A percentile compares a stretch with the other conserved stretches of the same genome.
These are phyloP conservation scores for Chelon auratus DNA, from an alignment of 2,797 vertebrate species.

Conservation along the genomic window DNA sequence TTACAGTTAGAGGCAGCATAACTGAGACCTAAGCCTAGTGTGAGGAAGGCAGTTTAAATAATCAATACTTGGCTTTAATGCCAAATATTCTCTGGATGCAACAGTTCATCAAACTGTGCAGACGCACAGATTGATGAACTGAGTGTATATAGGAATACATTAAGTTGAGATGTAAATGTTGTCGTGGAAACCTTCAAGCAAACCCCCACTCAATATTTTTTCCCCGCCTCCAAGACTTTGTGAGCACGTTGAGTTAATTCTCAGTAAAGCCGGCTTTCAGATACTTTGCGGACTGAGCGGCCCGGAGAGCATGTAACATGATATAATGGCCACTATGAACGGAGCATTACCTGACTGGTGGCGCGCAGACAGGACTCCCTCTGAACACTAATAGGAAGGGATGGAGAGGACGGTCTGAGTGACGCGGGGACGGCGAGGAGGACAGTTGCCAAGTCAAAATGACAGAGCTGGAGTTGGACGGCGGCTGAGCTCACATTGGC, in stretches of 20 bases:
- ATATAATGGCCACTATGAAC: conserved; percentile 3
- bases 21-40: too few species aligned
- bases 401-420: conserved; percentile 25
- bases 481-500: conserved; percentile 68
- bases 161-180: background rate
- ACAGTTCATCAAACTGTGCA: background rate
- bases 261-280: background rate
- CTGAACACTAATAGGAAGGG: conserved; percentile 46
- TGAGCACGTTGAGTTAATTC: background rate
- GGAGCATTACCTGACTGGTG: conserved; percentile 72
- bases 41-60: too few species aligned
- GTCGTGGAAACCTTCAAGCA: background rate
- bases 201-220: background rate
- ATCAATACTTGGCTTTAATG: too few species aligned
- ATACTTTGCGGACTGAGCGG: background rate
- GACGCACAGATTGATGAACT: background rate
- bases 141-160: background rate
- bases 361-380: conserved; percentile 58
- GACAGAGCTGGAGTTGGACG: conserved; percentile 49
- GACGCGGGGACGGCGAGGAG: conserved; percentile 1
- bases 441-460: conserved; percentile 38
- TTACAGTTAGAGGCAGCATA: too few species aligned
- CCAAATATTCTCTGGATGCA: background rate
- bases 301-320: background rate
- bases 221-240: background rate